phyloP scores from a whole-genome alignment of 2,888 invertebrate species.

The Uloborus plumipes region DNA sequence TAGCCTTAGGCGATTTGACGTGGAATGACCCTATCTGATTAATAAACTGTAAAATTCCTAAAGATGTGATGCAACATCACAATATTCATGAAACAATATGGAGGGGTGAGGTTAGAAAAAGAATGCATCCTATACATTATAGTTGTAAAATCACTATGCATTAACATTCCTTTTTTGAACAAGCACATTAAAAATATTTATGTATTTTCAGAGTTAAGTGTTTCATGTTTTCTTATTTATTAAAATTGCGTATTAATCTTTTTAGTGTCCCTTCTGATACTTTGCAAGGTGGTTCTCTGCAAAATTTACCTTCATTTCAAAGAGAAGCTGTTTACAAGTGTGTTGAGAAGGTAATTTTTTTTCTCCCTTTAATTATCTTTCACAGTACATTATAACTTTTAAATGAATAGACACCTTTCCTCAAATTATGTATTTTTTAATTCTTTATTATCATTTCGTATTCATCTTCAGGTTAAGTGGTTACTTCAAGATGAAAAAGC shows the following conservation, averaged over 20 bases:
- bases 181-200: no score
- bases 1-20: no score
- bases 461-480: slow-evolving; percentile 77
- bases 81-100: no score
- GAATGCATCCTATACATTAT: no score
- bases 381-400: neutral
- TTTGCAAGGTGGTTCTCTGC: slow-evolving; percentile 35
- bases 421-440: neutral
- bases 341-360: slow-evolving; percentile 44
- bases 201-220: no score
- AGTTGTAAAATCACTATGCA: no score
- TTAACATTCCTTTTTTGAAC: no score
- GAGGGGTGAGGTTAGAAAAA: no score
- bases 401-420: no score
- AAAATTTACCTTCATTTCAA: slow-evolving; percentile 45
- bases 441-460: neutral
- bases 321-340: slow-evolving; percentile 39
- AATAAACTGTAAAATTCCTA: no score
- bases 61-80: no score
- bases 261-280: slow-evolving; percentile 50
- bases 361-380: neutral
- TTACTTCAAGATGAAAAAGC: slow-evolving; percentile 80
- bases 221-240: neutral
- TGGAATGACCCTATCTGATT: no score
- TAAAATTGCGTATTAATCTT: neutral